A percentile compares a stretch with the other conserved stretches of the same genome.
Evolutionary conservation across 2,113 vertebrate species (phyloP).

Genomic region (Microtus oregoni): DNA sequence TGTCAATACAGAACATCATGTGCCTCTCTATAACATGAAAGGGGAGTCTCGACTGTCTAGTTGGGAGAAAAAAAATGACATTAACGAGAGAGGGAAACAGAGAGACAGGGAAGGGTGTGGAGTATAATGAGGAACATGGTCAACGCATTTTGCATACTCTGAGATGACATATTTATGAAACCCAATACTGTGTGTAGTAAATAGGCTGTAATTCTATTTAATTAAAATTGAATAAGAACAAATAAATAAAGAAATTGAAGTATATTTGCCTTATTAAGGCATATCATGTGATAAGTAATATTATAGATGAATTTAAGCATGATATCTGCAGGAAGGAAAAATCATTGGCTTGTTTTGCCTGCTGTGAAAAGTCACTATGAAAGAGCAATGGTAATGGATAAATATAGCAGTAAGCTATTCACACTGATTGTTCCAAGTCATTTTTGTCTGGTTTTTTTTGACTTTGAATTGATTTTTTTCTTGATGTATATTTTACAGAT

Average conservation of each 20-base stretch:
- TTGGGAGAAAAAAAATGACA: background rate
- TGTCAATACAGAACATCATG: background rate
- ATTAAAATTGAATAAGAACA: background rate
- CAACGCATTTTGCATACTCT: background rate
- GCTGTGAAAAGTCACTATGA: background rate
- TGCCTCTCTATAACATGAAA: too few species aligned
- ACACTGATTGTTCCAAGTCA: background rate
- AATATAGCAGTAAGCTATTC: background rate
- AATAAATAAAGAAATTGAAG: background rate
- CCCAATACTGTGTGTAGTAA: too few species aligned
- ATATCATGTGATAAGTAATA: background rate
- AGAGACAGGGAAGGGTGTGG: background rate
- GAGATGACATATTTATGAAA: background rate
- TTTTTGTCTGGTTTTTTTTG: background rate
- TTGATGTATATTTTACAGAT: background rate
- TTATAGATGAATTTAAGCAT: conserved; percentile 1
- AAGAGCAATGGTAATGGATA: background rate
- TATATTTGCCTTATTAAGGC: background rate
- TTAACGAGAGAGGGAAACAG: background rate
- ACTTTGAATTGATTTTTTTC: background rate
- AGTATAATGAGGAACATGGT: background rate
- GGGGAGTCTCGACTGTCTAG: too few species aligned
- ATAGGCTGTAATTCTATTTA: background rate
- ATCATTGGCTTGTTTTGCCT: background rate
- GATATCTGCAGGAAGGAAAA: background rate